phyloP scores from a whole-genome alignment of 2,113 vertebrate genomes.

The Elgaria multicarinata region DNA sequence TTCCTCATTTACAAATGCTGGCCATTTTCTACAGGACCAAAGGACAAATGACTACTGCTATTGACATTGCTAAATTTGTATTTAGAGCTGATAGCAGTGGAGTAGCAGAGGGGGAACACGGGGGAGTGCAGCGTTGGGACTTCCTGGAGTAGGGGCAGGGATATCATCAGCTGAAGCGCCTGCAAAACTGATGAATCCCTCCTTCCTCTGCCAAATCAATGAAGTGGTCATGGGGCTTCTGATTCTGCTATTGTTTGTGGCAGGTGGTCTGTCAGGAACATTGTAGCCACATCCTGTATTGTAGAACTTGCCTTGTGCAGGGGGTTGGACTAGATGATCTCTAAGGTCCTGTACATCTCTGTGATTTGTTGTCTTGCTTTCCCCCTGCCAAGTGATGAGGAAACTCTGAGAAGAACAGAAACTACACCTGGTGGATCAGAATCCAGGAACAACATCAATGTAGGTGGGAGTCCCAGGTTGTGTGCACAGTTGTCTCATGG shows the following conservation, averaged over 20 bases:
- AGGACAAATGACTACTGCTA: background rate
- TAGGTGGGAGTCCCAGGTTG: no score
- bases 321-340: no score
- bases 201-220: background rate
- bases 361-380: no score
- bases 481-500: background rate
- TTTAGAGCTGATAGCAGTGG: background rate
- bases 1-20: slow-evolving; percentile 11
- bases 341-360: no score
- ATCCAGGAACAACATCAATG: no score
- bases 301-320: no score
- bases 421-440: background rate
- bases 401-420: background rate
- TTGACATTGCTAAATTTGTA: background rate
- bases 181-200: background rate
- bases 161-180: background rate
- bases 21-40: background rate
- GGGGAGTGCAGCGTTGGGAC: no score
- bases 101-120: background rate
- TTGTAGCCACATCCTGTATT: no score
- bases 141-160: background rate
- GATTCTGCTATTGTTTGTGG: background rate
- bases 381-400: background rate
- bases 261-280: no score
- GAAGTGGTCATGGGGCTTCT: background rate